Evolutionary conservation across 2,888 invertebrate genomes (phyloP).

Genomic region (Dynastes maya): DNA sequence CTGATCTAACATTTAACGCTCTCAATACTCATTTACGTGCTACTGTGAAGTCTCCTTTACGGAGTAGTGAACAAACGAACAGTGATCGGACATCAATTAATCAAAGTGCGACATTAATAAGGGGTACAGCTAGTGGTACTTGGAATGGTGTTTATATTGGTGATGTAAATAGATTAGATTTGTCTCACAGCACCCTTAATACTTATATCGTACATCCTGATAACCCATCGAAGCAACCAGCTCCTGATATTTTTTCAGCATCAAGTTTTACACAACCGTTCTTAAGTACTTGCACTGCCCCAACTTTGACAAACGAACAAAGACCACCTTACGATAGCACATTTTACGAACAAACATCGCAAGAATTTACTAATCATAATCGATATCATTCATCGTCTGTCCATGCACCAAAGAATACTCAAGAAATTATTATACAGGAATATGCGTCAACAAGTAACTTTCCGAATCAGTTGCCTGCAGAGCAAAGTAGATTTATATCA

Average conservation of each 20-base stretch:
- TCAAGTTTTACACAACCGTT: constrained; percentile 49
- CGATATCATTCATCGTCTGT: constrained; percentile 26
- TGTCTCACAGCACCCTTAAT: constrained; percentile 23
- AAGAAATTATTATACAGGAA: constrained; percentile 27
- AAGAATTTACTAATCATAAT: constrained; percentile 46
- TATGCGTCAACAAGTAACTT: constrained; percentile 36
- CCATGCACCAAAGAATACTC: constrained; percentile 42
- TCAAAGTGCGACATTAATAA: constrained; percentile 27
- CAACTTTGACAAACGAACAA: constrained; percentile 28
- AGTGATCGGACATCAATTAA: constrained; percentile 45
- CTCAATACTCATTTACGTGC: constrained; percentile 61
- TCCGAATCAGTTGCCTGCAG: constrained; percentile 18
- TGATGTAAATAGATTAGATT: constrained; percentile 43
- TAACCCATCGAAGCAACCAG: constrained; percentile 54
- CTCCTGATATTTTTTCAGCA: constrained; percentile 53
- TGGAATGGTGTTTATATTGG: constrained; percentile 45
- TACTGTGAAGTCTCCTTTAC: constrained; percentile 59
- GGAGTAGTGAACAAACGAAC: constrained; percentile 56
- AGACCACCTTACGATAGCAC: constrained; percentile 12
- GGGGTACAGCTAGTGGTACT: constrained; percentile 33
- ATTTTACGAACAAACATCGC: constrained; percentile 37
- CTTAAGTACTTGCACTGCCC: constrained; percentile 42
- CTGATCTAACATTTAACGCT: constrained; percentile 63
- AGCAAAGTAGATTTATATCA: constrained; percentile 38
- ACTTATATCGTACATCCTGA: constrained; percentile 44